A percentile compares a stretch with the other conserved stretches of the same genome.
These are phyloP conservation scores for Heliopora coerulea DNA, from an alignment of 92 coral and sea anemone genomes.

Conservation along the genomic window DNA sequence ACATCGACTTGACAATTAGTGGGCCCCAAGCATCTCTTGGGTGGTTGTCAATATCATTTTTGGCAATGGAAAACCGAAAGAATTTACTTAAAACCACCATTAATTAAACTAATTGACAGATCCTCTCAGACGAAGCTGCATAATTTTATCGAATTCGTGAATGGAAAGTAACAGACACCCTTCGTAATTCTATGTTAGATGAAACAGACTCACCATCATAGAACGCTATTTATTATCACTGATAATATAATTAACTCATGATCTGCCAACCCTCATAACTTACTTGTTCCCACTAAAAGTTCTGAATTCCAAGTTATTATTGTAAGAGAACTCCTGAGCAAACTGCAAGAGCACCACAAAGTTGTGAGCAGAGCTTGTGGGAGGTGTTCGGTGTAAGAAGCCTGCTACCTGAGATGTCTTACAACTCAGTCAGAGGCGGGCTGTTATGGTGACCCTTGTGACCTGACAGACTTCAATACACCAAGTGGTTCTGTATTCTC, in stretches of 20 bases:
- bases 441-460: slow-evolving; percentile 16
- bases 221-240: not conserved
- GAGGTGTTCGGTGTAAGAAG: slow-evolving; percentile 5
- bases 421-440: slow-evolving; percentile 28
- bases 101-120: slow-evolving; percentile 28
- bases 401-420: slow-evolving; percentile 14
- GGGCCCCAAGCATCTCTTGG: not conserved
- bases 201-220: not conserved
- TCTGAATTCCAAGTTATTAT: slow-evolving; percentile 9
- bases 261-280: not conserved
- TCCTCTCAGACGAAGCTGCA: slow-evolving; percentile 1
- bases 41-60: not conserved
- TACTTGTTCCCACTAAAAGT: slow-evolving; percentile 1
- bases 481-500: slow-evolving; percentile 14
- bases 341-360: not conserved
- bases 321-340: slow-evolving; percentile 13
- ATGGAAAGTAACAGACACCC: slow-evolving; percentile 18
- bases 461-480: slow-evolving; percentile 2
- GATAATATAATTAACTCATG: not conserved
- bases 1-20: not conserved
- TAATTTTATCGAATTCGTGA: not conserved
- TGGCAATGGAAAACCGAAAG: not conserved
- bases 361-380: slow-evolving; percentile 14
- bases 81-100: not conserved
- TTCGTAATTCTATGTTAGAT: not conserved